Base-by-base conservation (phyloP, 2,797 vertebrate genomes). In the Bovichtus diacanthus region DNA sequence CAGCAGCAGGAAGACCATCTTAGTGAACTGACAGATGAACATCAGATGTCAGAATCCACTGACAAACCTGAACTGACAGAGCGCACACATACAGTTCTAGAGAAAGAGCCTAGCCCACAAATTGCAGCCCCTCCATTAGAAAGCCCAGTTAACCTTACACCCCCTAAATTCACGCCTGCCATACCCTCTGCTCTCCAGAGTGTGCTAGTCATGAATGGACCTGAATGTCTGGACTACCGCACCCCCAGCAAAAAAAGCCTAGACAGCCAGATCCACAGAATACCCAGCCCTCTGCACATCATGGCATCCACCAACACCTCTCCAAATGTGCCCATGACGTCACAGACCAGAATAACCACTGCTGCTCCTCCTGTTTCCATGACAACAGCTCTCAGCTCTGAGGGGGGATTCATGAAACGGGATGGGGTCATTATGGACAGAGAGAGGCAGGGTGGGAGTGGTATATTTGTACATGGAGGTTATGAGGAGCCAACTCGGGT, bases 171-270 rank as follows among this genome's bases (percentile, higher is more conserved):
- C 59, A 38, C 86, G 1, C 74, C 87, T 9, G 72, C 84, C 61
- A 8, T 88, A 0, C 83, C 88, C 80, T 87, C 92, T 4, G 59
- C 86, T 23, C 88, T 92, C 34, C 94, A 95, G 65, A 95, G 93
- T 16, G 95, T 96, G 59, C 81, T 96, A 0, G 94, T 96, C 80
- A 94, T 95, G 94, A 95, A 94, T 6, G 91, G 92, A 31, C 62
- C 93, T 19, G 95, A 95, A 66, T 94, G 94, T 78, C 82, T 95
- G 71, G 94, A 95, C 85, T 95, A 94, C 81, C 93, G 94, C 88
- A 94, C 93, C 43, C 78, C 87, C 49, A 89, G 90, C 81, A 95
- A 93, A 90, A 93, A 90, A 85, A 92, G 73, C 80, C 86, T 90
- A 25, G 94, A 94, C 73, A 71, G 74, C 74, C 85, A 92, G 54